Conservation (phyloP, 2,113 vertebrate species). For the Clupea harengus region DNA sequence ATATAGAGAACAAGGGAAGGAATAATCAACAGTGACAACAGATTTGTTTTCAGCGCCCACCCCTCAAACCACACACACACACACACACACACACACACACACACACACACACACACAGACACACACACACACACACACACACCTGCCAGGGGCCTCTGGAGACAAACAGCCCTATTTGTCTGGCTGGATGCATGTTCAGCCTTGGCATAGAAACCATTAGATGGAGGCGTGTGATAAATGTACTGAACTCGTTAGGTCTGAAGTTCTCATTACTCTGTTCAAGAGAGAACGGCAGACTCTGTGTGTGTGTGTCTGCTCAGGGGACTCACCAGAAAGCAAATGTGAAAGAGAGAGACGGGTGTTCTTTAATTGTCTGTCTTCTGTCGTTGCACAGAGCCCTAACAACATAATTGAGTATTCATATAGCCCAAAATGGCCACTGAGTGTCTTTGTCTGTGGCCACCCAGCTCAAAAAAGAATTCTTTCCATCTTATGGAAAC, state of each 20-base stretch:
- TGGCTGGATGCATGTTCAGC: constrained; percentile 14
- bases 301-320: neutral
- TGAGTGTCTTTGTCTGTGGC: neutral
- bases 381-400: neutral
- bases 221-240: constrained; percentile 12
- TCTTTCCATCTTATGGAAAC: neutral
- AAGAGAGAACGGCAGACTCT: neutral
- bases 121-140: neutral
- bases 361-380: neutral
- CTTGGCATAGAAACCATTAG: constrained; percentile 7
- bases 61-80: neutral
- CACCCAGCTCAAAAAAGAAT: neutral
- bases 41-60: constrained; percentile 12
- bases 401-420: constrained; percentile 8
- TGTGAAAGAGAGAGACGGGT: neutral
- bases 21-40: constrained; percentile 19
- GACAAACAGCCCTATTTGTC: constrained; percentile 16
- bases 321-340: neutral
- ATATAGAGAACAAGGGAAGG: constrained; percentile 8
- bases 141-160: neutral
- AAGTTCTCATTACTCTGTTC: constrained; percentile 12
- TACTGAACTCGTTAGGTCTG: constrained; percentile 19
- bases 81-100: neutral
- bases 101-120: neutral
- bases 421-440: neutral